Evolutionary conservation across 2,113 vertebrate species (phyloP), one percentile per base, ranked within the genome.

Genomic region (Pantherophis guttatus): DNA sequence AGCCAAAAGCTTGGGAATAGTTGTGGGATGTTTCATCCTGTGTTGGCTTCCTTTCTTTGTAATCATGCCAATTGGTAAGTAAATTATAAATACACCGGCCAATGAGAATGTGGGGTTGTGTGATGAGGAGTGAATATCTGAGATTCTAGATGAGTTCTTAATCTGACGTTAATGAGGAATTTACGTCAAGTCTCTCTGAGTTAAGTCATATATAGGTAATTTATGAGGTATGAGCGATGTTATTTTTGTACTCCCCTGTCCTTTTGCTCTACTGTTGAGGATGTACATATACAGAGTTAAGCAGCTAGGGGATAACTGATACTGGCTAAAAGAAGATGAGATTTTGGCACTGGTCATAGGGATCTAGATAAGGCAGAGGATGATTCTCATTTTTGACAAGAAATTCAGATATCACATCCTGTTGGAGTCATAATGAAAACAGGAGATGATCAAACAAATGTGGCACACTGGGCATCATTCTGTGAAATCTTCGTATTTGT

Each of bases 11-110:
- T 94, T 99, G 97, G 99, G 98, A 5, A 99, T 99, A 39, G 99
- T 99, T 33, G 99, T 99, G 0, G 99, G 99, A 70, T 99, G 99
- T 97, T 99, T 99, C 21, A 95, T 99, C 5, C 98, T 99, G 86
- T 99, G 99, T 97, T 99, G 99, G 99, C 98, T 99, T 58, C 99
- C 99, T 0, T 99, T 99, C 94, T 99, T 99, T 97, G 96, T 99
- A 44, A 99, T 98, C 59, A 98, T 99, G 96, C 99, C 99, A 26
- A 98, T 99, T 0, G 98, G 99, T 99, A 96, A 99, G 99, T 98
- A 94, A 87, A 92, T 23, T 23, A 19, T 81, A 88, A 94, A 94
- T 29, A 33, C 12, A 10, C 15, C 17, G 29, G 50, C 1, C 52
- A 44, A 1, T 24, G 3, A 70, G 44, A 15, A 29, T 29, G 52